phyloP scores from a whole-genome alignment of 2,888 invertebrate genomes.

The Drosophila longiperda region DNA sequence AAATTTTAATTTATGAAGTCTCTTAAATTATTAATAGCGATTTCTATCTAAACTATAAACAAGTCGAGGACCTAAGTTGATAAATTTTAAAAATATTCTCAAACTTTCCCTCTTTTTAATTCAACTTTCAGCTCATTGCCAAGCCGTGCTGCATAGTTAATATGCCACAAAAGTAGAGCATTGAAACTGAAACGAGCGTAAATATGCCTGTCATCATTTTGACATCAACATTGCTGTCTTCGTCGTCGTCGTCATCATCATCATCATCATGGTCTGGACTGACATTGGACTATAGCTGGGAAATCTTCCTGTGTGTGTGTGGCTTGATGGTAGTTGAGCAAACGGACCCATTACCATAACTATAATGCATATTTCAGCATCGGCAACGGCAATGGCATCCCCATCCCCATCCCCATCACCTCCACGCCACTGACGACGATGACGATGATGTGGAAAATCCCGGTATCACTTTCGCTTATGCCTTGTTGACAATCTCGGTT shows the following conservation, averaged over 20 bases:
- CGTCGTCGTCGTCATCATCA: constrained; percentile 22
- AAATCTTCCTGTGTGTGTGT: constrained; percentile 13
- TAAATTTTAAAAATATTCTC: not conserved
- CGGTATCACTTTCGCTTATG: constrained; percentile 78
- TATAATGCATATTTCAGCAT: constrained; percentile 80
- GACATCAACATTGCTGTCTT: constrained; percentile 65
- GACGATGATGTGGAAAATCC: constrained; percentile 74
- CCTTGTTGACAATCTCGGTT: constrained; percentile 78
- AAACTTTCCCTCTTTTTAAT: not conserved
- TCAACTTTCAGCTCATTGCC: not conserved
- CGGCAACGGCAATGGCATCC: constrained; percentile 49
- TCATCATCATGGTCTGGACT: constrained; percentile 22
- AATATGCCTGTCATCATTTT: constrained; percentile 81
- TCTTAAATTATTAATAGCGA: not conserved
- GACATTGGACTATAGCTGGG: constrained; percentile 22
- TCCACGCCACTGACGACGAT: constrained; percentile 15
- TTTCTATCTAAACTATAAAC: not conserved
- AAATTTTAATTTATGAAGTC: too few relatives aligned
- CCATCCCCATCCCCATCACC: not conserved
- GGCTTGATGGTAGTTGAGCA: constrained; percentile 59
- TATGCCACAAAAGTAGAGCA: not conserved
- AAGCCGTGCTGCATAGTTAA: not conserved
- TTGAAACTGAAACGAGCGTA: constrained; percentile 65
- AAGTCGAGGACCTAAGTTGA: not conserved
- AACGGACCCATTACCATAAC: constrained; percentile 75